Evolutionary conservation across 1,140 invertebrate species (phyloP), one percentile per base, ranked within the genome.

Genomic region (Panagrolaimus sp.): DNA sequence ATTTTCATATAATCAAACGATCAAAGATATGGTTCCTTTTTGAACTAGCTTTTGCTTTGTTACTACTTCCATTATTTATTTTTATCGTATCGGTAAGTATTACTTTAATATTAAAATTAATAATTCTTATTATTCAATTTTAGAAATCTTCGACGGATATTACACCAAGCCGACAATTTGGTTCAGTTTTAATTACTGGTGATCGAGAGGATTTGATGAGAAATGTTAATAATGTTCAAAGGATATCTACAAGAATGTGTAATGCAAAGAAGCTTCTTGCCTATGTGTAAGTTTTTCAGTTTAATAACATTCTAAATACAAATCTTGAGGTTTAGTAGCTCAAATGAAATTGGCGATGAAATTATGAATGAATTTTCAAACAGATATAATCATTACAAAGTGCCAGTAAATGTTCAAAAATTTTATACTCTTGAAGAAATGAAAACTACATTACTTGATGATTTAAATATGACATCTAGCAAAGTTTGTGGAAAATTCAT

Each of bases 51-150:
- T 42, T 78, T 31, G 65, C 43, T 5, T 53, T 76, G 5, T 53
- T 76, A 7, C 46, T 69, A 9, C 27, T 74, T 20, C 70, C 43
- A 45, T 23, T 72, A 16, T 47, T 78, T 0, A 13, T 76, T n/a
- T 43, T 76, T 23, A 43, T 72, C n/a, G 47, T 74, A 11, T 42
- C 47, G 43, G 74, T 78, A 42, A 70, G 69, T 62, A 14, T 14
- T 16, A 31, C n/a, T n/a, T n/a, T n/a, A 13, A 43, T 66, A 20
- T 13, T n/a, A 16, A 13, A 11, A 31, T 27, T n/a, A n/a, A n/a
- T n/a, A n/a, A n/a, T n/a, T n/a, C n/a, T n/a, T n/a, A n/a, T n/a
- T 46, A 47, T 44, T 13, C 23, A 2, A 20, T 9, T 25, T 67
- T 67, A 69, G 67, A 69, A 69, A 44, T 25, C 14, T 31, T 45